Evolutionary conservation across 2,797 vertebrate genomes (phyloP).

Genomic region (Tangara arthus): DNA sequence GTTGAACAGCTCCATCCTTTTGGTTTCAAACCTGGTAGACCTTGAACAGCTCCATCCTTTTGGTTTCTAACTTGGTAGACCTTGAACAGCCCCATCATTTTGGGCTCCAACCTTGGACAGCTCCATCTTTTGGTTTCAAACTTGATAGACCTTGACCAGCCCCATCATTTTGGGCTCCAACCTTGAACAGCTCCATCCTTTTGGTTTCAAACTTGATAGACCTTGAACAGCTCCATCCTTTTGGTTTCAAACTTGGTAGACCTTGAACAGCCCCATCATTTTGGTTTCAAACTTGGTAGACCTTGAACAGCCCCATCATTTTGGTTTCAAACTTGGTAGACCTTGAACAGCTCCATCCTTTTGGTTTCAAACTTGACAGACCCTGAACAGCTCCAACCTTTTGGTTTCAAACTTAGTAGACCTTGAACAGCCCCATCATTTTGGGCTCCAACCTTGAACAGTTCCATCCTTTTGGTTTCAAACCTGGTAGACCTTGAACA

Average conservation of each 20-base stretch:
- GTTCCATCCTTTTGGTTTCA: background rate
- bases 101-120: too few relatives aligned
- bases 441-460: too few relatives aligned
- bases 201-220: background rate
- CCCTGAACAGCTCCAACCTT: background rate
- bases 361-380: too few relatives aligned
- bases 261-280: background rate
- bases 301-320: background rate
- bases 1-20: background rate
- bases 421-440: background rate
- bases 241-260: too few relatives aligned
- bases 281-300: background rate
- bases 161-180: too few relatives aligned
- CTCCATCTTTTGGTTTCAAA: too few relatives aligned
- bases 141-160: too few relatives aligned
- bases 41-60: background rate
- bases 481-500: too few relatives aligned
- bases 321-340: background rate
- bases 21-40: background rate
- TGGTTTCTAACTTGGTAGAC: too few relatives aligned
- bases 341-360: background rate
- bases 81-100: too few relatives aligned
- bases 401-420: background rate
- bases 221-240: background rate
- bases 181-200: too few relatives aligned